Base-by-base conservation (phyloP, 2,888 invertebrate genomes). In the Muschampia plurimacula region DNA sequence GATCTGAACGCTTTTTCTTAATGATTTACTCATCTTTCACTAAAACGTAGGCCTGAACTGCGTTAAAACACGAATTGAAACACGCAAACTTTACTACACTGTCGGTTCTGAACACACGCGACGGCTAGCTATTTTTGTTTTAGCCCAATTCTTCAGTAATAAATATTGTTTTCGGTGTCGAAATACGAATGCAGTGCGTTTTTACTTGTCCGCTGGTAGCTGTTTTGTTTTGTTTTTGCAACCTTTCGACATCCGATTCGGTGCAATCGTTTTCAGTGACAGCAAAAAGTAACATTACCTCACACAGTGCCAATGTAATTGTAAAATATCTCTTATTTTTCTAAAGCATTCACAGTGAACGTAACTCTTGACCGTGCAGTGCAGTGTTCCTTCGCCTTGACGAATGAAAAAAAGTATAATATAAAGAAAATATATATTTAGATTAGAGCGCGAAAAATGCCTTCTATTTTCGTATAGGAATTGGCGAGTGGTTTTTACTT, bases 91-190 rank as follows among this genome's bases (percentile, higher is more conserved):
- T 44, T 67, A 67, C 36, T 63, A 57, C 65, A 49, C 46, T 13
- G 67, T 49, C 66, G 63, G 41, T 41, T 57, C 62, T 63, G 57
- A 39, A 28, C 64, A 64, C 57, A 46, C 15, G 62, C 52, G 72
- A 72, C 67, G 44, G 68, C 59, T 78, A 80, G 82, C 91, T 93
- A 93, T 93, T 93, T 93, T 91, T 88, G 88, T 92, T 91, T 55
- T 87, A 89, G 88, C 88, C 86, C 87, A 88, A 84, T 88, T 90
- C 84, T 84, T 86, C 85, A 83, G 89, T 91, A 22, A 22, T 22
- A 91, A 91, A 92, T 91, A 93, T 91, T 92, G 90, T 90, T 88
- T 88, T 89, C 86, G 81, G 84, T 90, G 86, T 86, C 82, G 91
- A 87, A 86, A 90, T 83, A 78, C 79, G 75, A 83, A 80, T 86